Conservation (phyloP, 2,113 vertebrate species). For the Ptyas mucosa region DNA sequence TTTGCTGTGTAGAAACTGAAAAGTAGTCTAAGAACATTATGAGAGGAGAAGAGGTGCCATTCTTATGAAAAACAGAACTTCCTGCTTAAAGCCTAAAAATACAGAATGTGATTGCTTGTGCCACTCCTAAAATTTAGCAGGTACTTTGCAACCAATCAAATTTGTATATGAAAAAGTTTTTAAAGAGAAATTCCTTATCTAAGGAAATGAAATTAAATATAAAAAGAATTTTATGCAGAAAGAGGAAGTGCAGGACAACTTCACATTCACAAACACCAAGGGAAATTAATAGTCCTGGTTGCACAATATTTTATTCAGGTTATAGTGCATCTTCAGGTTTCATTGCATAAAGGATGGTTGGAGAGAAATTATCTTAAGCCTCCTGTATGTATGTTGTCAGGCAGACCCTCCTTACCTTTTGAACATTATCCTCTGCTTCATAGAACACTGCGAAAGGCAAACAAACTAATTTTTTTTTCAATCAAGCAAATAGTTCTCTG, state of each 20-base stretch:
- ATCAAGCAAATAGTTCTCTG: not conserved
- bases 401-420: not conserved
- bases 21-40: not conserved
- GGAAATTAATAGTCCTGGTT: not conserved
- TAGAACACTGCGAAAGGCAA: not conserved
- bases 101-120: not conserved
- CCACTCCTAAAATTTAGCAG: not conserved
- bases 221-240: not conserved
- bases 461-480: not conserved
- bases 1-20: not conserved
- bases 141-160: not conserved
- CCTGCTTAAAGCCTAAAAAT: not conserved
- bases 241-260: not conserved
- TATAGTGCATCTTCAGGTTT: not conserved
- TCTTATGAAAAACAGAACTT: not conserved
- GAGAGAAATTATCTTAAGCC: not conserved
- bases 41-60: not conserved
- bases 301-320: not conserved
- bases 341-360: not conserved
- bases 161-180: not conserved
- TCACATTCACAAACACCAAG: not conserved
- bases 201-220: not conserved
- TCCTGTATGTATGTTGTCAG: not conserved
- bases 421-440: not conserved
- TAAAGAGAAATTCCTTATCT: not conserved